These are phyloP conservation scores for Papilio xuthus DNA, from an alignment of 1,140 invertebrate genomes.

Conservation along the genomic window DNA sequence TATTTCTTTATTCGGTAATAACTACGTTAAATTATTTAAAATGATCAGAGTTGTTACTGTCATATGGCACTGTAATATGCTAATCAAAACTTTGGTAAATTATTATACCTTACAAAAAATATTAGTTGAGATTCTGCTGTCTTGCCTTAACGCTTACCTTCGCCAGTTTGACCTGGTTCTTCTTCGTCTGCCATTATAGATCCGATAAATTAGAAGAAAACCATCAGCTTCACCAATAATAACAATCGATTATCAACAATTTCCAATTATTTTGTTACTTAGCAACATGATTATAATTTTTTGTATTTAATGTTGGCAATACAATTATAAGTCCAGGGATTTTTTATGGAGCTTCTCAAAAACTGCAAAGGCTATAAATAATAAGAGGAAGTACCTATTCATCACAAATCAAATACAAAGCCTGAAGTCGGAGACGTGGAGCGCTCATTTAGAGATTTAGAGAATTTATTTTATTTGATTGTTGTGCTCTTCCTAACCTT, in stretches of 20 bases:
- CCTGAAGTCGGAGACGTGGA: neutral
- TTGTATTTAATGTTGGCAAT: neutral
- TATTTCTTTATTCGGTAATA: neutral
- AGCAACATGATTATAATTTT: slow-evolving; percentile 3
- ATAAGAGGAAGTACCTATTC: too few relatives aligned
- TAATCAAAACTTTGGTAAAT: too few relatives aligned
- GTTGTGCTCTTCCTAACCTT: neutral
- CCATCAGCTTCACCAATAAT: neutral
- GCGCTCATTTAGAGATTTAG: neutral
- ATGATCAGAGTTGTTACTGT: too few relatives aligned
- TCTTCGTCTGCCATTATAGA: slow-evolving; percentile 31
- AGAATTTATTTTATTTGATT: neutral
- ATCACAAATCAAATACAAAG: neutral
- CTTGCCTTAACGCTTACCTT: slow-evolving; percentile 32
- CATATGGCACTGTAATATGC: too few relatives aligned
- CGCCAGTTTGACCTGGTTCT: slow-evolving; percentile 32
- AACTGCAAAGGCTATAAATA: too few relatives aligned
- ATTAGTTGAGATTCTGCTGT: too few relatives aligned
- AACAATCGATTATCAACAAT: slow-evolving; percentile 9
- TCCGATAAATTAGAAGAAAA: neutral
- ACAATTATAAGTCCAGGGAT: neutral
- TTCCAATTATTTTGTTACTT: slow-evolving; percentile 10
- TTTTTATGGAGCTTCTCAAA: too few relatives aligned
- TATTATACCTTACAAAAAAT: too few relatives aligned
- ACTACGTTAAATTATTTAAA: too few relatives aligned